A percentile compares a stretch with the other conserved stretches of the same genome.
phyloP scores from a whole-genome alignment of 2,797 vertebrate species.

The Antrozous pallidus region DNA sequence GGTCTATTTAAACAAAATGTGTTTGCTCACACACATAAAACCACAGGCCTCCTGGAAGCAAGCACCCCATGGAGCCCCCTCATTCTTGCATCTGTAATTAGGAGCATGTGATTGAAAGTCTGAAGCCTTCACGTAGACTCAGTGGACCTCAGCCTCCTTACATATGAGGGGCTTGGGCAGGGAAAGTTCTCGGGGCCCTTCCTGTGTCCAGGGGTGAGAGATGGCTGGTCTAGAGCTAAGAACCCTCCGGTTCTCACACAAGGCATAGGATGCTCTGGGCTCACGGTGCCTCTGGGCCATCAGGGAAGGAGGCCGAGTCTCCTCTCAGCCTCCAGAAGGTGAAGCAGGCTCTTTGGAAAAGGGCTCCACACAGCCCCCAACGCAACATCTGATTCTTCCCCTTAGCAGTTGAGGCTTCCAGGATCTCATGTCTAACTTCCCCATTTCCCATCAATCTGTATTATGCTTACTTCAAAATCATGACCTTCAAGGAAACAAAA shows the following conservation, averaged over 20 bases:
- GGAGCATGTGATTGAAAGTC: slow-evolving; percentile 50
- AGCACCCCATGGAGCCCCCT: slow-evolving; percentile 70
- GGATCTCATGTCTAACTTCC: background rate
- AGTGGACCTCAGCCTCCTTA: background rate
- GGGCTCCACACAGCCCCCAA: accelerated
- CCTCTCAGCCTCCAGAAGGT: background rate
- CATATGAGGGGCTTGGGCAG: background rate
- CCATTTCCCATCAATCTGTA: background rate
- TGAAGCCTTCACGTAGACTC: background rate
- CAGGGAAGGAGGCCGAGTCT: background rate
- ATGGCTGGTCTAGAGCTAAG: background rate
- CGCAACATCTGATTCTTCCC: background rate
- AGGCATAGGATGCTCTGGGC: background rate
- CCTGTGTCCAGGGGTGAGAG: no score
- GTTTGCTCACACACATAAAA: slow-evolving; percentile 81
- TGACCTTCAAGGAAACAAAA: background rate
- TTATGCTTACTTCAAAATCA: background rate
- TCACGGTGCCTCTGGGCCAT: background rate
- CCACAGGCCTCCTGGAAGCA: slow-evolving; percentile 75
- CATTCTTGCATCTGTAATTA: slow-evolving; percentile 78
- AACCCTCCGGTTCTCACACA: accelerated
- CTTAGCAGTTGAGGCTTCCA: background rate
- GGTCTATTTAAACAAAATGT: slow-evolving; percentile 68
- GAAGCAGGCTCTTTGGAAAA: background rate
- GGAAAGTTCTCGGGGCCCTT: background rate